Evolutionary conservation across 2,113 vertebrate genomes (phyloP).

Genomic region (Nyctereutes procyonoides): DNA sequence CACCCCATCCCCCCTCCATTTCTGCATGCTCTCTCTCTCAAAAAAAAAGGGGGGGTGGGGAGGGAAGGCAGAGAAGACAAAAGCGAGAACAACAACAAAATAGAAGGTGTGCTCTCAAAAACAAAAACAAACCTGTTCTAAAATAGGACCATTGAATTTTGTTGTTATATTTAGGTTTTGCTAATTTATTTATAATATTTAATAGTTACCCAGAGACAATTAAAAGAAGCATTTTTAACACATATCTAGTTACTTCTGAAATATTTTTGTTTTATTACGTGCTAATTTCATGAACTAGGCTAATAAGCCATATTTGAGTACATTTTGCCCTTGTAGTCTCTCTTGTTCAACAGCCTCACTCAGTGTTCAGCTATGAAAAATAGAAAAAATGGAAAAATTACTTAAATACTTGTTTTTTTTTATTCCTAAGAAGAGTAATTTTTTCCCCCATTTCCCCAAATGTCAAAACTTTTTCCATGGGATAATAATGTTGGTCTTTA

Average conservation of each 20-base stretch:
- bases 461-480: neutral
- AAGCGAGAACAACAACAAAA: neutral
- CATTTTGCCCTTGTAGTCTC: neutral
- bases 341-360: neutral
- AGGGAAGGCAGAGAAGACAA: neutral
- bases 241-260: neutral
- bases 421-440: neutral
- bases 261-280: constrained; percentile 25
- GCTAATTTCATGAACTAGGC: neutral
- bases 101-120: neutral
- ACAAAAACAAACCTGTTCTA: neutral
- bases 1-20: neutral
- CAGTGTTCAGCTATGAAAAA: neutral
- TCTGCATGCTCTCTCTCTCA: neutral
- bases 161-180: neutral
- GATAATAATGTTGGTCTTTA: neutral
- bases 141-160: neutral
- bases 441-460: neutral
- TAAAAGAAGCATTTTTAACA: neutral
- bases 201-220: neutral
- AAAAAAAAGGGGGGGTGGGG: neutral
- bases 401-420: constrained; percentile 6
- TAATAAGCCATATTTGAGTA: neutral
- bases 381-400: constrained; percentile 23
- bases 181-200: neutral